Evolutionary conservation across 2,797 vertebrate species (phyloP), one percentile per base, ranked within the genome.

Genomic region (Melanotaenia trifasciata): DNA sequence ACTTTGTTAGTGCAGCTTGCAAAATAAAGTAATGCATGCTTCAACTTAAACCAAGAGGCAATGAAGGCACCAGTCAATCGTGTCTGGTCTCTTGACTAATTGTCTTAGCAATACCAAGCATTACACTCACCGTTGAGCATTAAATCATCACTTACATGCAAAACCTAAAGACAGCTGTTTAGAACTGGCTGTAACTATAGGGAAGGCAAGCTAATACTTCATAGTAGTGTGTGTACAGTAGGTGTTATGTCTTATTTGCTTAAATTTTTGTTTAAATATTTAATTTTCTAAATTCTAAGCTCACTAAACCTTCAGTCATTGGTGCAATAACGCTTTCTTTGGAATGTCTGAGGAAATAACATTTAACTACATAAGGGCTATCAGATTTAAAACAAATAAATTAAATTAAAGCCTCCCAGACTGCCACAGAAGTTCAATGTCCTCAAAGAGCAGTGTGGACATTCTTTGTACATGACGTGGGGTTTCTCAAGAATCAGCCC

Each of bases 381-480:
- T 79, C 53, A 33, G 32, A 40, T 66, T 40, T 43, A 18, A 11
- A 51, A 22, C 22, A 30, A 61, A 72, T 69, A 54, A 71, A 70
- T 58, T 26, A 53, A 87, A 73, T 32, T 24, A 67, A 58, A 61
- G 64, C 28, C 0, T 67, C 33, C 56, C 5, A 35, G 65, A 70
- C 70, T 56, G 54, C 47, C n/a, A 20, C 12, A 30, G 62, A 59
- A 70, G 81, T 79, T 66, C 72, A 57, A 63, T 59, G 64, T 83
- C 45, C 67, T 75, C 3, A 78, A 43, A 57, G 20, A 63, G 45
- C 58, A 2, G 12, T 11, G 54, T 36, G 47, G 45, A 79, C 68
- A 89, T 92, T 80, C 61, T 76, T 87, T 64, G 62, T 30, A 60
- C 72, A 70, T 92, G 87, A 92, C 32, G 47, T 47, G 33, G 20